Base-by-base conservation (phyloP, 2,113 vertebrate genomes). In the Eonycteris spelaea region DNA sequence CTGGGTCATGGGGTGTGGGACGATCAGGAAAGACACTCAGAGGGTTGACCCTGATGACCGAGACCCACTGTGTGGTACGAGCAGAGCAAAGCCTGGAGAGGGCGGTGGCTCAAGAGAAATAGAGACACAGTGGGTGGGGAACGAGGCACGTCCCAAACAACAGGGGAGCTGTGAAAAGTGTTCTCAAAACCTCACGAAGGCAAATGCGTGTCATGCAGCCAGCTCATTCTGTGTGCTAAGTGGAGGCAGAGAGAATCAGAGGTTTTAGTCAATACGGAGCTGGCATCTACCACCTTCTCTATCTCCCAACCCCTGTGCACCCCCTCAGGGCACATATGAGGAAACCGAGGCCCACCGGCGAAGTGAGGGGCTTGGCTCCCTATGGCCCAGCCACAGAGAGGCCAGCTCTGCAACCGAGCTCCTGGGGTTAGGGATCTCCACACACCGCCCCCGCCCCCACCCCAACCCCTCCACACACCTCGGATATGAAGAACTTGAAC, bases 151-250 rank as follows among this genome's bases (percentile, higher is more conserved):
- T 51, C 30, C 24, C 2, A 12, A 40, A 28, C 16, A 13, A n/a
- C 2, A 71, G 38, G 51, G 24, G 51, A 43, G 8, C 9, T 7
- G n/a, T 22, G 45, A 9, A 43, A 78, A 55, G 53, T 30, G 48
- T 68, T 74, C 16, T 18, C 21, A 30, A 45, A 65, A 33, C 22
- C 9, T 28, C 7, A 0, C 0, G 3, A 28, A 84, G 63, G 68
- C 5, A 1, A 8, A 33, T 4, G 9, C 6, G 0, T 0, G 3
- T 15, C 6, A 14, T 0, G 40, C 2, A 16, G 45, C 38, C 30
- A 11, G 35, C 22, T 51, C 11, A 45, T 6, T 59, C 71, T 16
- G 6, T 0, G 15, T 22, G 67, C 43, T 5, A 53, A 13, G 53
- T 22, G 53, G 10, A 21, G 28, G 57, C 19, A 55, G 53, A 73